Evolutionary conservation across 2,888 invertebrate genomes (phyloP), one percentile per base, ranked within the genome.

Genomic region (Campopleginae sp.): DNA sequence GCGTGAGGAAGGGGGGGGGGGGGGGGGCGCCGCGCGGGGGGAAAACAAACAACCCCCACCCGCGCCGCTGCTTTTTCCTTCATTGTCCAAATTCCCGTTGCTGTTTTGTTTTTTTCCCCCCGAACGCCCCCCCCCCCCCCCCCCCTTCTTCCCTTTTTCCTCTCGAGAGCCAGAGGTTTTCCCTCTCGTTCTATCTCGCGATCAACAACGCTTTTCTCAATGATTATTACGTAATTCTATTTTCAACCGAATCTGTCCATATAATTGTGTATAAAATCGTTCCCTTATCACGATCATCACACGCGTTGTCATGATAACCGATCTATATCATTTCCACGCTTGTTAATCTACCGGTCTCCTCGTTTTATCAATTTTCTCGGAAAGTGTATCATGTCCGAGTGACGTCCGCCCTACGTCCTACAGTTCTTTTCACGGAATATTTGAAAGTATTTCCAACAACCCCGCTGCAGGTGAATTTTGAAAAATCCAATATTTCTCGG

Each of bases 221-320:
- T 42, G 14, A 12, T 42, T 17, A 46, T 46, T 27, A 44, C 17
- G 23, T 44, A 14, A 42, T 12, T 14, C 42, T 4, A 42, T 68
- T 68, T 42, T 17, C 14, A 23, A 54, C 1, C 27, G 23, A 8
- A 23, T 17, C 10, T 7, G 3, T 19, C 23, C 8, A 27, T 46
- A 27, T 44, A 2, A 17, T 14, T n/a, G 31, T 48, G 27, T 70
- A 48, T 31, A 70, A 31, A 48, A 2, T 8, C 31, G 46, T 7
- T 46, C n/a, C n/a, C 44, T 31, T 70, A 33, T 48, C 31, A 70
- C 51, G 33, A 10, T 51, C 48, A 17, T 51, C 70, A 12, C n/a
- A 17, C 38, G 8, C n/a, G n/a, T 19, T 46, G 70, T 31, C 48
- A 31, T 33, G 70, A 48, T 42, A 10, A 48, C 46, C 31, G n/a